Evolutionary conservation across 2,888 invertebrate species (phyloP), one percentile per base, ranked within the genome.

Genomic region (Mantis religiosa): DNA sequence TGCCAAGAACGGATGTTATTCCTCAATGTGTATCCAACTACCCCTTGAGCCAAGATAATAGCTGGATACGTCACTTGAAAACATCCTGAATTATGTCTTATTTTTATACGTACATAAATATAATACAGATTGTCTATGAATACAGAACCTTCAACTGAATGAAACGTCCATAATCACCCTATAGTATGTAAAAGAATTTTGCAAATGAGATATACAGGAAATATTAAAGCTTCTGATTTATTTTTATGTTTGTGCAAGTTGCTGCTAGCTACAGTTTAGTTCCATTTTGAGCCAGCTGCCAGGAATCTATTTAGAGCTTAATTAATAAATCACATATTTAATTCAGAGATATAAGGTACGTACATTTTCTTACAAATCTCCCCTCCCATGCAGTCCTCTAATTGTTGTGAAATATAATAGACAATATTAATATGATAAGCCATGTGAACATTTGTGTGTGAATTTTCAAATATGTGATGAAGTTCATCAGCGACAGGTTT

Each of bases 81-180:
- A 82, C 87, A 87, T 87, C 87, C 87, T 87, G 87, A 82, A 87
- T 87, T 87, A 87, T 87, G 87, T 87, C 87, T 87, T 87, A 87
- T 87, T 87, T 87, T 87, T 87, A 41, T 87, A 86, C 71, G 28
- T 85, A 71, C 71, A 28, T 85, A 71, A 71, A 71, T 54, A 81
- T 47, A 47, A 30, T 47, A 85, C n/a, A 47, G 25, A 47, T 47
- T 87, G 30, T 87, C 82, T 86, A 81, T 82, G 41, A 82, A n/a
- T 82, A 34, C 87, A 34, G 47, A 28, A 87, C n/a, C 82, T 87
- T 82, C 84, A 87, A 87, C 71, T 28, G n/a, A 87, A 87, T 87
- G 41, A 87, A 87, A 87, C 87, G 87, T 87, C 87, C 87, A 87
- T 87, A 82, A 25, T 87, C 27, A 82, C 82, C 87, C 82, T 87